These are phyloP conservation scores for Heterotilapia buettikoferi DNA, from an alignment of 2,113 vertebrate genomes.

Conservation along the genomic window DNA sequence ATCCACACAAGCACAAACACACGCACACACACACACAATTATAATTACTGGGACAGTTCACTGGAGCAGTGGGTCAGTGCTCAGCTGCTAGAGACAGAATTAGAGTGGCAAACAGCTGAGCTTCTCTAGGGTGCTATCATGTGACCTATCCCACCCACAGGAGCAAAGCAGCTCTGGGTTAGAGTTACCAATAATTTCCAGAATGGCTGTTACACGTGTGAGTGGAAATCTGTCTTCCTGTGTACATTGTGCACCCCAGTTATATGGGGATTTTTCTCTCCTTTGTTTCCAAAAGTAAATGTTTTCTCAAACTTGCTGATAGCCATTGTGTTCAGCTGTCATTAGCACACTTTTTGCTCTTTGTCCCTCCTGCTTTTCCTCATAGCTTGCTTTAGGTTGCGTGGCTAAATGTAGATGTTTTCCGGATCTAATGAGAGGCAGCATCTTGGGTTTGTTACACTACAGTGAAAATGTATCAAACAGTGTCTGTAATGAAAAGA, in stretches of 20 bases:
- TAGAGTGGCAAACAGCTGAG: slow-evolving; percentile 71
- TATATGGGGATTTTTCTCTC: neutral
- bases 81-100: slow-evolving; percentile 71
- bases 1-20: neutral
- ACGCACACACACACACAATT: neutral
- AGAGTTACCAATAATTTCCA: slow-evolving; percentile 47
- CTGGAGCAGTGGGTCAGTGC: slow-evolving; percentile 43
- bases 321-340: neutral
- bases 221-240: neutral
- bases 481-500: slow-evolving; percentile 20
- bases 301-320: neutral
- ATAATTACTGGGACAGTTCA: slow-evolving; percentile 38
- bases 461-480: slow-evolving; percentile 16
- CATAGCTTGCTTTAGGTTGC: neutral
- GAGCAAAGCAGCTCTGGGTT: slow-evolving; percentile 38
- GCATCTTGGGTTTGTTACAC: slow-evolving; percentile 15
- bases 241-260: neutral
- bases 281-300: neutral
- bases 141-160: slow-evolving; percentile 62
- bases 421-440: slow-evolving; percentile 15
- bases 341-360: slow-evolving; percentile 6
- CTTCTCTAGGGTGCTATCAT: slow-evolving; percentile 60
- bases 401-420: neutral
- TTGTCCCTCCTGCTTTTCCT: slow-evolving; percentile 20
- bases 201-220: neutral